A percentile compares a stretch with the other conserved stretches of the same genome.
Conservation (phyloP, 2,797 vertebrate genomes). For the Ambastaia sidthimunki region DNA sequence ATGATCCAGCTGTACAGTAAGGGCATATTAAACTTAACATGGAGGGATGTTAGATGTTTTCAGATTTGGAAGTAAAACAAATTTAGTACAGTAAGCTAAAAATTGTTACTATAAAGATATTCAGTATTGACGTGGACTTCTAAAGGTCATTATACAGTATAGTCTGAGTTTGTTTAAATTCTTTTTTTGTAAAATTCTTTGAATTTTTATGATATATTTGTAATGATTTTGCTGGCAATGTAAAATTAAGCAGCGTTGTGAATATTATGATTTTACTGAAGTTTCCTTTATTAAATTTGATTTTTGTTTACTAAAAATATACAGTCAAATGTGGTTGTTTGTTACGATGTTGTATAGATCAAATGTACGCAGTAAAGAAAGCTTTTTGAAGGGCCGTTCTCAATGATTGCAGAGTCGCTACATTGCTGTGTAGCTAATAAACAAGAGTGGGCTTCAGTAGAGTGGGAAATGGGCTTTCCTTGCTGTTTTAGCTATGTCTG, state of each 20-base stretch:
- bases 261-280: no score
- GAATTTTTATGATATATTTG: no score
- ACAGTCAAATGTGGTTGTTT: neutral
- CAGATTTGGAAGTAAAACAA: neutral
- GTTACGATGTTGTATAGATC: neutral
- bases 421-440: conserved; percentile 7
- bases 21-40: neutral
- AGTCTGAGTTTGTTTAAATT: no score
- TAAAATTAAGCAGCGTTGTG: no score
- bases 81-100: neutral
- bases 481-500: conserved; percentile 11
- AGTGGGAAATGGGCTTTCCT: conserved; percentile 29
- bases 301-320: neutral
- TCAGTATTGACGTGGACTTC: neutral
- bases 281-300: no score
- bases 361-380: neutral
- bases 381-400: neutral
- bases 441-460: conserved; percentile 19
- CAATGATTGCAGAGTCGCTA: neutral
- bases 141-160: no score
- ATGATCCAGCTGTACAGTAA: neutral
- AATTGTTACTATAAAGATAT: neutral
- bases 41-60: neutral
- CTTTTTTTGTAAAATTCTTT: no score
- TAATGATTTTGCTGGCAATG: no score